These are phyloP conservation scores for Caenorhabditis imperialis DNA, from an alignment of 2,888 invertebrate species.

Conservation along the genomic window DNA sequence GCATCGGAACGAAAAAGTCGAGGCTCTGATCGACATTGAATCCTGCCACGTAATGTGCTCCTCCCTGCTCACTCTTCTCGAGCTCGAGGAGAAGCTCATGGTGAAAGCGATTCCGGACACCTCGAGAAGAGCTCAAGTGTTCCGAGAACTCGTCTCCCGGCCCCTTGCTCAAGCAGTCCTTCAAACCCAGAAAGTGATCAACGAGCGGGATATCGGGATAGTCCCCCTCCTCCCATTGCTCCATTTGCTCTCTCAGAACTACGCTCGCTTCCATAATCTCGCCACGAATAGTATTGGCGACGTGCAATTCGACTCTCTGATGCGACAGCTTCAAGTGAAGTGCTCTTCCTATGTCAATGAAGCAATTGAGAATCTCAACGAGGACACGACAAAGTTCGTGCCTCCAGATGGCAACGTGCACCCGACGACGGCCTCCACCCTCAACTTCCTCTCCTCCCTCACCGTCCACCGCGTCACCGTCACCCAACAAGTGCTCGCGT, in stretches of 20 bases:
- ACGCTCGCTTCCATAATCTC: slow-evolving; percentile 61
- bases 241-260: slow-evolving; percentile 60
- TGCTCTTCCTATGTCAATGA: slow-evolving; percentile 58
- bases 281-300: slow-evolving; percentile 61
- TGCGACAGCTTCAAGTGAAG: slow-evolving; percentile 60
- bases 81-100: slow-evolving; percentile 61
- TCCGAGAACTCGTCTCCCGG: slow-evolving; percentile 61
- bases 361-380: slow-evolving; percentile 56
- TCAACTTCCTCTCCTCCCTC: slow-evolving; percentile 64
- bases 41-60: slow-evolving; percentile 54
- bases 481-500: slow-evolving; percentile 60
- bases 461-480: slow-evolving; percentile 62
- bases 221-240: slow-evolving; percentile 63
- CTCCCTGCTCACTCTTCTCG: slow-evolving; percentile 54
- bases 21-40: slow-evolving; percentile 50
- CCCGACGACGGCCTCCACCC: slow-evolving; percentile 89
- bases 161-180: slow-evolving; percentile 57
- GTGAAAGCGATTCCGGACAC: slow-evolving; percentile 62
- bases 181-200: slow-evolving; percentile 53
- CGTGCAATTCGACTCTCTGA: slow-evolving; percentile 58
- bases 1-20: slow-evolving; percentile 35
- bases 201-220: slow-evolving; percentile 58
- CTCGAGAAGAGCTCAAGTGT: slow-evolving; percentile 62
- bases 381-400: slow-evolving; percentile 82
- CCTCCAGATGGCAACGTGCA: slow-evolving; percentile 98